These are phyloP conservation scores for Lepidurus apus DNA, from an alignment of 1,140 invertebrate genomes.

Conservation along the genomic window DNA sequence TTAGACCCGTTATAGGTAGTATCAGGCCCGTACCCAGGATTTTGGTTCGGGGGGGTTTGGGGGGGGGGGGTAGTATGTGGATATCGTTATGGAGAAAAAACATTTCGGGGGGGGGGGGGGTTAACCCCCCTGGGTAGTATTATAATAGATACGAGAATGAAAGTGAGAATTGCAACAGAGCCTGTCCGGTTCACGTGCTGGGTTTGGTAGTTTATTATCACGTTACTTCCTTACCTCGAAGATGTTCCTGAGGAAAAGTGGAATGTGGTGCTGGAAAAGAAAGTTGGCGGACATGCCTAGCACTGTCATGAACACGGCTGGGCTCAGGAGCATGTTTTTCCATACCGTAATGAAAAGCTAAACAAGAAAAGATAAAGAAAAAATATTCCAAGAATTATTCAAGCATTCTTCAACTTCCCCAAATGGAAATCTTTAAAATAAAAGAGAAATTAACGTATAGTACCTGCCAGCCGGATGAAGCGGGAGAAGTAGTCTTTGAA, in stretches of 20 bases:
- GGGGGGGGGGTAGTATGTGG: no score
- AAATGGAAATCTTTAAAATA: not conserved
- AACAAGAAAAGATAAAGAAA: not conserved
- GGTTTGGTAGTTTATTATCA: not conserved
- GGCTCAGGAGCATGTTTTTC: slow-evolving; percentile 48
- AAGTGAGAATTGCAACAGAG: not conserved
- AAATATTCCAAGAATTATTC: not conserved
- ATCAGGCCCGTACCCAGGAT: no score
- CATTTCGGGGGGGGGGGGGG: no score
- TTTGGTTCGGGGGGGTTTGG: no score
- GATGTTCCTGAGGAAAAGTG: slow-evolving; percentile 46
- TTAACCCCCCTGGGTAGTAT: no score
- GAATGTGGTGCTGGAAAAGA: slow-evolving; percentile 46
- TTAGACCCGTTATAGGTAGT: no score
- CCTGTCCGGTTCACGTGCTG: no score
- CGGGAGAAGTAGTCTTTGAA: not conserved
- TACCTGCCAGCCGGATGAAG: not conserved
- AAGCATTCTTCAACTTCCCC: not conserved
- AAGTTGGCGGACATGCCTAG: slow-evolving; percentile 50
- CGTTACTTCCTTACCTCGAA: slow-evolving; percentile 40
- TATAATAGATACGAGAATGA: not conserved
- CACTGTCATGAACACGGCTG: slow-evolving; percentile 51
- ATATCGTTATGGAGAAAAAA: no score
- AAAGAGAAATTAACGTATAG: not conserved
- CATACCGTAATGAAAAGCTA: slow-evolving; percentile 35